A percentile compares a stretch with the other conserved stretches of the same genome.
phyloP scores from a whole-genome alignment of 2,797 vertebrate genomes.

The Labeo calbasu region DNA sequence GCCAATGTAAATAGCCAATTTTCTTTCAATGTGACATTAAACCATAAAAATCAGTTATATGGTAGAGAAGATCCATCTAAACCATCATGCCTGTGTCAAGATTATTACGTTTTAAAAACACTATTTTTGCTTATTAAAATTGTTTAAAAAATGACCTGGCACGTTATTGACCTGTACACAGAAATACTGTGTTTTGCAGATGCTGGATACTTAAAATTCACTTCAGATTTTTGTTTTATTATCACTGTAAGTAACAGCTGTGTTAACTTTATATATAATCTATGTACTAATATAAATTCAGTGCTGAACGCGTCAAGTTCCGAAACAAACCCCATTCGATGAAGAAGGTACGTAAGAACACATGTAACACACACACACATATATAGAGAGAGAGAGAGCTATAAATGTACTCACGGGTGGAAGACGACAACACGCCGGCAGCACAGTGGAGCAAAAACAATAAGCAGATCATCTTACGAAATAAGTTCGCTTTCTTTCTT shows the following conservation, averaged over 20 bases:
- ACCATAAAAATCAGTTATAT: background rate
- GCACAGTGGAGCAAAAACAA: conserved; percentile 72
- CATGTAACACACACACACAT: background rate
- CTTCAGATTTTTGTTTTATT: background rate
- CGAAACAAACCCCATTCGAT: conserved; percentile 16
- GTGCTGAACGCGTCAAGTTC: background rate
- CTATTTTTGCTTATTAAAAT: background rate
- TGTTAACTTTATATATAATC: background rate
- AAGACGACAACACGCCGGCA: conserved; percentile 76
- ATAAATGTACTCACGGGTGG: conserved; percentile 79
- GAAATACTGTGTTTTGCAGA: background rate
- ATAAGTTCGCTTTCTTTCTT: conserved; percentile 45
- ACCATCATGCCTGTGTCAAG: background rate
- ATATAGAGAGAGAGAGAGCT: background rate
- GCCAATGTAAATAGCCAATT: background rate
- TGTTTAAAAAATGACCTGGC: background rate
- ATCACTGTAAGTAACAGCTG: background rate
- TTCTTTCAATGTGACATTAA: background rate
- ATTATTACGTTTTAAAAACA: background rate
- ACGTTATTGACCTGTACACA: background rate
- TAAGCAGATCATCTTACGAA: conserved; percentile 72
- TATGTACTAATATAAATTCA: background rate
- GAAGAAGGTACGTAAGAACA: conserved; percentile 11
- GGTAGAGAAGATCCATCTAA: background rate
- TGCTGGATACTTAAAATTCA: background rate